Evolutionary conservation across 2,113 vertebrate species (phyloP).

Genomic region (Halichoerus grypus): DNA sequence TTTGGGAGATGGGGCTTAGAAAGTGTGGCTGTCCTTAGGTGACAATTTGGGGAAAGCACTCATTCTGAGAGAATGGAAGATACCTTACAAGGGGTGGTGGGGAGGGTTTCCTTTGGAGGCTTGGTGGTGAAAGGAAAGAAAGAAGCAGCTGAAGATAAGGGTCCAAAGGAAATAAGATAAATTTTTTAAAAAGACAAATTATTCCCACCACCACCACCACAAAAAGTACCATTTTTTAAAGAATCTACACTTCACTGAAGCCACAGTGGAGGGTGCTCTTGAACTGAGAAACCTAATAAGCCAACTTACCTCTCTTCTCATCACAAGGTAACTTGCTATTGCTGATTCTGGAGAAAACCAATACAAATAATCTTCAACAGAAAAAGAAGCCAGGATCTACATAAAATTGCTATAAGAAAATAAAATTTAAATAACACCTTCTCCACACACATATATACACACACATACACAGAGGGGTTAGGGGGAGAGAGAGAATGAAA

Average conservation of each 20-base stretch:
- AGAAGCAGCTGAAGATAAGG: not conserved
- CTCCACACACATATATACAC: not conserved
- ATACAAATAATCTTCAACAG: not conserved
- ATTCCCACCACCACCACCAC: not conserved
- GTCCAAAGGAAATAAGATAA: not conserved
- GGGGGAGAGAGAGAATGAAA: not conserved
- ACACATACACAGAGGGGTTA: not conserved
- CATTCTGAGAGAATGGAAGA: not conserved
- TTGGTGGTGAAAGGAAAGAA: not conserved
- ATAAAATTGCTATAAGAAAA: conserved; percentile 2
- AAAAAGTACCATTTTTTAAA: not conserved
- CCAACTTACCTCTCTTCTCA: not conserved
- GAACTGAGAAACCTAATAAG: conserved; percentile 23
- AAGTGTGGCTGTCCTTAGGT: not conserved
- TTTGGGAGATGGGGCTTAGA: not conserved
- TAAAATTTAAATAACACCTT: not conserved
- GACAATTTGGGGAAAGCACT: not conserved
- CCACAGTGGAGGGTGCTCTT: conserved; percentile 60
- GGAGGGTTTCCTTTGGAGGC: not conserved
- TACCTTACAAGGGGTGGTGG: not conserved
- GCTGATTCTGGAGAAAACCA: not conserved
- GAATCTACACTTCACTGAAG: not conserved
- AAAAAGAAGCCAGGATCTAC: conserved; percentile 31
- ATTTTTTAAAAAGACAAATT: not conserved
- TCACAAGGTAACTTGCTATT: not conserved